These are phyloP conservation scores for Hecatera dysodea DNA, from an alignment of 2,888 invertebrate genomes.

Conservation along the genomic window DNA sequence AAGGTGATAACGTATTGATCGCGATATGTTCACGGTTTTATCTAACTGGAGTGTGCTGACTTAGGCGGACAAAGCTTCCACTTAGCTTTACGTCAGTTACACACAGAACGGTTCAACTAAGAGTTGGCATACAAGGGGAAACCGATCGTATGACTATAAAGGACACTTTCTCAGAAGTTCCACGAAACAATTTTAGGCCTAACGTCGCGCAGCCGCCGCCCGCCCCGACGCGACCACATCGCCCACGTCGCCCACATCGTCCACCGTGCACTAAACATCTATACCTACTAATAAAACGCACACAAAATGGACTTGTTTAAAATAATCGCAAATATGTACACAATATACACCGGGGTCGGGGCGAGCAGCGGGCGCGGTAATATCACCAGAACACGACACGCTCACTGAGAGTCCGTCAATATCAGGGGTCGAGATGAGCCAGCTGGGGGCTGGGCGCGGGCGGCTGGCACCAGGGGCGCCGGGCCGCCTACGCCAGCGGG, in stretches of 20 bases:
- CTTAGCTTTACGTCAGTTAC: slow-evolving; percentile 39
- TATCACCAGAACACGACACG: slow-evolving; percentile 88
- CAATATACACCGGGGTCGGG: slow-evolving; percentile 77
- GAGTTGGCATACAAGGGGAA: slow-evolving; percentile 80
- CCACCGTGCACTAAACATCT: slow-evolving; percentile 80
- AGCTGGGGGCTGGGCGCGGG: slow-evolving; percentile 65
- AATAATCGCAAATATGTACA: slow-evolving; percentile 85
- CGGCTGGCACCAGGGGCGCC: slow-evolving; percentile 78
- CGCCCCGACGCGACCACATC: slow-evolving; percentile 67
- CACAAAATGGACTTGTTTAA: slow-evolving; percentile 80
- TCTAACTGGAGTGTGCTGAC: slow-evolving; percentile 70
- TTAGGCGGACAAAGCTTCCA: slow-evolving; percentile 76
- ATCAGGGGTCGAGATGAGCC: slow-evolving; percentile 81
- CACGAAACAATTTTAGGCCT: slow-evolving; percentile 82
- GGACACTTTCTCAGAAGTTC: slow-evolving; percentile 85
- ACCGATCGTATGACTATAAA: slow-evolving; percentile 78
- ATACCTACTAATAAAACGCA: slow-evolving; percentile 82
- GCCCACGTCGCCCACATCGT: slow-evolving; percentile 61
- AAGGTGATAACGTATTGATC: slow-evolving; percentile 85
- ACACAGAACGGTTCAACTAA: slow-evolving; percentile 60
- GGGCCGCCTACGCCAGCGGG: slow-evolving; percentile 94
- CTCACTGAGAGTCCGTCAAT: slow-evolving; percentile 87
- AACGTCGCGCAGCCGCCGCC: slow-evolving; percentile 77
- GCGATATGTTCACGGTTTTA: slow-evolving; percentile 77
- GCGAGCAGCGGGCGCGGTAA: slow-evolving; percentile 72